Evolutionary conservation across 2,113 vertebrate genomes (phyloP), one percentile per base, ranked within the genome.

Genomic region (Phaethornis superciliosus): DNA sequence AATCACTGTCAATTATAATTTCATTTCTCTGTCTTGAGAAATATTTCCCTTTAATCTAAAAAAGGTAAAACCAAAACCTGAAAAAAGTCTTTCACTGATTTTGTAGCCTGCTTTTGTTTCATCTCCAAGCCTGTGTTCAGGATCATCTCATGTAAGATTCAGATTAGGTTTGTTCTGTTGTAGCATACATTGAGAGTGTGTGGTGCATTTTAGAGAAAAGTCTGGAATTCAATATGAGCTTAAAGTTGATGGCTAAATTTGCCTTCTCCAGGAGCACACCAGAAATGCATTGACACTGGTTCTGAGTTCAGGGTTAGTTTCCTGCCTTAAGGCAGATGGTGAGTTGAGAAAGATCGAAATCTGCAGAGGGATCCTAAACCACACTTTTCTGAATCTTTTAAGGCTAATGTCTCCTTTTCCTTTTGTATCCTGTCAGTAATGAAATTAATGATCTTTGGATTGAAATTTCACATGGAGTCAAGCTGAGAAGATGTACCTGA

Each of bases 401-500:
- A 90, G 64, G 71, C 56, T 83, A 80, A 84, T 78, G 76, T 75
- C 80, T 90, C 92, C 60, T 80, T 91, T 82, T 65, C 58, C 74
- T 81, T 94, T 93, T 89, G 87, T 58, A 42, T 77, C 64, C 59
- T 83, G 78, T 44, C 78, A 89, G 37, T 59, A 55, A 24, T 55
- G 59, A 81, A 88, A 94, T 94, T 77, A 85, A 95, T 78, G 89
- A 47, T 35, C 79, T 85, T 81, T 8, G 13, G 78, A 82, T 91
- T 89, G 74, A 91, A 89, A 92, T 94, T 92, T 95, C 89, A 88
- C 91, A 96, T 56, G 81, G 84, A 80, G 63, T 62, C 87, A 94
- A 87, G 58, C 94, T 93, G 95, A 91, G 88, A 90, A 80, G 54
- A 76, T 40, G 59, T 93, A 96, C 94, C 93, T 96, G 95, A 67